phyloP scores from a whole-genome alignment of 30 jellyfish, hydroid and myxozoan genomes.

The Turritopsis rubra region DNA sequence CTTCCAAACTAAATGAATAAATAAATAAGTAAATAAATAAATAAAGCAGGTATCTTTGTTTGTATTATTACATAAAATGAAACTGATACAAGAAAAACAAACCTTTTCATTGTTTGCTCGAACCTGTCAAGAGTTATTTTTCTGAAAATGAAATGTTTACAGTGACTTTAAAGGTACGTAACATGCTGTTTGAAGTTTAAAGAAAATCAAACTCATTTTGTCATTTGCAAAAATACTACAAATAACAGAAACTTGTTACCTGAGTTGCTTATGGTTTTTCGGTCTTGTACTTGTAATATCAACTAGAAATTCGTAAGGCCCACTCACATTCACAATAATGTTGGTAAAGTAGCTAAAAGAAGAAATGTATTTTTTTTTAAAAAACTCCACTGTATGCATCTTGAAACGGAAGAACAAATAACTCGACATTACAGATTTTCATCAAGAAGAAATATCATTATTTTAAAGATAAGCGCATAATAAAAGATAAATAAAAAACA shows the following conservation, averaged over 20 bases:
- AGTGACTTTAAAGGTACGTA: neutral
- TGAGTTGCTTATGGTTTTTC: constrained; percentile 16
- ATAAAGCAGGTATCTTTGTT: neutral
- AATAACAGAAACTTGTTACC: constrained; percentile 13
- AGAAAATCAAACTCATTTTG: neutral
- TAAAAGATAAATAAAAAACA: neutral
- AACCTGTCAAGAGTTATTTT: constrained; percentile 72
- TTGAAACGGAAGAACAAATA: neutral
- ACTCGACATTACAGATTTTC: neutral
- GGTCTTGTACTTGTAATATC: constrained; percentile 56
- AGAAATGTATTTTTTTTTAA: too few relatives aligned
- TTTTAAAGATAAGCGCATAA: too few relatives aligned
- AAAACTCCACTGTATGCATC: neutral
- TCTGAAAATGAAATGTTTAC: constrained; percentile 32
- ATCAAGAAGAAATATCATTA: neutral
- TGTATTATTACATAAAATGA: neutral
- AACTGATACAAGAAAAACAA: too few relatives aligned
- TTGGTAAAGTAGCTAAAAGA: constrained; percentile 51
- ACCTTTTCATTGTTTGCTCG: constrained; percentile 90
- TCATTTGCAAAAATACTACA: neutral
- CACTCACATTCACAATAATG: constrained; percentile 67
- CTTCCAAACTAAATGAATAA: constrained; percentile 41
- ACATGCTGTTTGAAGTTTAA: neutral
- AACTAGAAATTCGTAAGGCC: constrained; percentile 87
- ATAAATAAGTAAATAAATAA: neutral